Evolutionary conservation across 2,888 invertebrate genomes (phyloP).

Genomic region (Dicycla oo): DNA sequence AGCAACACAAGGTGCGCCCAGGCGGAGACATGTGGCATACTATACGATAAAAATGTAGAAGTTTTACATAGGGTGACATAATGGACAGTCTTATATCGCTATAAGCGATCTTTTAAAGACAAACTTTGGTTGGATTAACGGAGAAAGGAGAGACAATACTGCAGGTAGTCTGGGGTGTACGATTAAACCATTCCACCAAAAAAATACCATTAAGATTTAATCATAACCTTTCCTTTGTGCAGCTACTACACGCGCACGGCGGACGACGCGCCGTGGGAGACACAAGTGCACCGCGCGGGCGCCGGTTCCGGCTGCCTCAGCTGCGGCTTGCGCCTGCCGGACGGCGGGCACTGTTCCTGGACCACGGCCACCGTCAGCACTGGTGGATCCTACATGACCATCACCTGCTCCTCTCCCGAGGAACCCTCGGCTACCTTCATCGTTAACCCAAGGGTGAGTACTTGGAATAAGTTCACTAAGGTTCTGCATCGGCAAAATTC

Average conservation of each 20-base stretch:
- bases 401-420: constrained; percentile 93
- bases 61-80: too few species aligned
- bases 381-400: constrained; percentile 91
- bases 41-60: too few species aligned
- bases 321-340: constrained; percentile 91
- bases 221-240: constrained; percentile 16
- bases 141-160: too few species aligned
- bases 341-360: constrained; percentile 91
- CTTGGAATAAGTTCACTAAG: not conserved
- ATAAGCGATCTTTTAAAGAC: too few species aligned
- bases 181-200: too few species aligned
- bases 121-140: too few species aligned
- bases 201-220: too few species aligned
- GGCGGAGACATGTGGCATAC: too few species aligned
- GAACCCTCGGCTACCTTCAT: constrained; percentile 91
- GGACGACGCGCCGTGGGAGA: constrained; percentile 91
- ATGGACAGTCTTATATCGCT: too few species aligned
- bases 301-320: constrained; percentile 91
- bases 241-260: constrained; percentile 95
- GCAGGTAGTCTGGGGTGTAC: too few species aligned
- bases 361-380: constrained; percentile 92
- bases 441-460: constrained; percentile 83
- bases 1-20: too few species aligned
- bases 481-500: not conserved
- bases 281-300: constrained; percentile 92